Conservation (phyloP, 2,113 vertebrate species). For the Ceyx melanurus region DNA sequence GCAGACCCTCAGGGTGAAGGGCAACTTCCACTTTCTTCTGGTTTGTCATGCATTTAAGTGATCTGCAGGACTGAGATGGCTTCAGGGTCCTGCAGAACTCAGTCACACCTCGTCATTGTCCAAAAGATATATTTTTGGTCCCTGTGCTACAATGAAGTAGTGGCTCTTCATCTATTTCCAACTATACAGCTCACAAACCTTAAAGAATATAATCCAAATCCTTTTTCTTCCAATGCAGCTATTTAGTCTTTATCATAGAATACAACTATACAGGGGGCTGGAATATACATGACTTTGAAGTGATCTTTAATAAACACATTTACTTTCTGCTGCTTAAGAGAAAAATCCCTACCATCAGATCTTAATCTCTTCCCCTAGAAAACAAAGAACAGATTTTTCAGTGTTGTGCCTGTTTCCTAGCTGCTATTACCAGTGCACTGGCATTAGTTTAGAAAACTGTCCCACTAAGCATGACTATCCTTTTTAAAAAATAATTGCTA, state of each 20-base stretch:
- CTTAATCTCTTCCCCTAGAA: background rate
- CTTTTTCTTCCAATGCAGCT: background rate
- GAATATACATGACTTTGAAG: background rate
- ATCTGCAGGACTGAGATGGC: background rate
- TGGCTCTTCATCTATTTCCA: background rate
- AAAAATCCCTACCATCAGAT: slow-evolving; percentile 24
- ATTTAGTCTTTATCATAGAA: background rate
- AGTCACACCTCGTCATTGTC: background rate
- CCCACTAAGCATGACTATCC: slow-evolving; percentile 8
- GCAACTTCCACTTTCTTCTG: background rate
- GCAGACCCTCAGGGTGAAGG: background rate
- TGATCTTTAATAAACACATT: background rate
- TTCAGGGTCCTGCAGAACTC: background rate
- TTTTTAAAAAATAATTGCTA: slow-evolving; percentile 31
- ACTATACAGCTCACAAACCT: background rate
- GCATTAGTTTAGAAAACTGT: slow-evolving; percentile 34
- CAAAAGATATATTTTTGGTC: background rate
- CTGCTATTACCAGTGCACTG: slow-evolving; percentile 27
- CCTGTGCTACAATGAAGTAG: background rate
- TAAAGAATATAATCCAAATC: background rate
- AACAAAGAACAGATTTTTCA: slow-evolving; percentile 42
- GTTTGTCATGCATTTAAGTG: background rate
- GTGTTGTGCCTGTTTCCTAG: background rate
- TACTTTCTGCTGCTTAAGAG: background rate
- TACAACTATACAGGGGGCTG: background rate